phyloP scores from a whole-genome alignment of 2,797 vertebrate genomes.

The Gallinago nigripennis region DNA sequence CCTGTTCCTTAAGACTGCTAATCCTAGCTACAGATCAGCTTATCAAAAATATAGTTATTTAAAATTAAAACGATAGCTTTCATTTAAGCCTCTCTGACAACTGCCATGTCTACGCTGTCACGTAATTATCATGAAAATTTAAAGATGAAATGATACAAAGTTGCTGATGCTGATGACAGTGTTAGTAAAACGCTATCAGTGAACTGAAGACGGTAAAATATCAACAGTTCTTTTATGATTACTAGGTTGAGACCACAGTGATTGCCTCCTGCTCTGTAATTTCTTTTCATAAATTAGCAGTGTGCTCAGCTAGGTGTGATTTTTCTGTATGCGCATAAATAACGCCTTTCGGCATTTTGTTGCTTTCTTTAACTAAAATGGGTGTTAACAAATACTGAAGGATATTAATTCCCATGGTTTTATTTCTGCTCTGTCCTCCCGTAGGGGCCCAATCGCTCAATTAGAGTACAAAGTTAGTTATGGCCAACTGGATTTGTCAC shows the following conservation, averaged over 20 bases:
- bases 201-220: neutral
- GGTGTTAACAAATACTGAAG: neutral
- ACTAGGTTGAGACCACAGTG: neutral
- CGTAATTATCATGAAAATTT: neutral
- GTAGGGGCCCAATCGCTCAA: slow-evolving; percentile 86
- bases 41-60: slow-evolving; percentile 53
- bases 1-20: slow-evolving; percentile 42
- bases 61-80: slow-evolving; percentile 52
- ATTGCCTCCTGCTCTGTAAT: slow-evolving; percentile 20
- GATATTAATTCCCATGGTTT: neutral
- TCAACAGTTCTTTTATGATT: neutral
- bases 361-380: neutral
- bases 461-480: slow-evolving; percentile 88
- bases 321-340: neutral
- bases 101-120: neutral
- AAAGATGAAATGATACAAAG: neutral
- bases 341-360: neutral
- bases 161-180: neutral
- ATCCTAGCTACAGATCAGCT: slow-evolving; percentile 43
- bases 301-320: neutral
- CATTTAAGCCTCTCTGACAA: neutral
- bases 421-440: neutral
- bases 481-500: slow-evolving; percentile 88
- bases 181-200: neutral
- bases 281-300: neutral